A percentile compares a stretch with the other conserved stretches of the same genome.
These are phyloP conservation scores for Acanthisitta chloris DNA, from an alignment of 2,113 vertebrate genomes.

Conservation along the genomic window DNA sequence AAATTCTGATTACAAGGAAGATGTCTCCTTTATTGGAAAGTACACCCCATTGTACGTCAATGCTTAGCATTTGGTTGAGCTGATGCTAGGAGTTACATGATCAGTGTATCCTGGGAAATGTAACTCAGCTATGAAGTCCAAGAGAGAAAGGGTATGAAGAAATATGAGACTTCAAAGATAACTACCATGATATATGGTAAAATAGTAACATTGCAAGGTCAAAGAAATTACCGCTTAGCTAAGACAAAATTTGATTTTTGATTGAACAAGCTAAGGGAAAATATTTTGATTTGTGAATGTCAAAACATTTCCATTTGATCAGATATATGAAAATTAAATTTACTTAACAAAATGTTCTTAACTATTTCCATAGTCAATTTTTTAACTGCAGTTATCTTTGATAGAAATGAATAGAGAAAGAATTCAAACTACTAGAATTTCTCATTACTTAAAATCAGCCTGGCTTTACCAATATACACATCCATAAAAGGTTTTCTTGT, in stretches of 20 bases:
- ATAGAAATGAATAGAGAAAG: neutral
- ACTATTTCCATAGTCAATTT: neutral
- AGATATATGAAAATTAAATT: slow-evolving; percentile 36
- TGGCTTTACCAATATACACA: neutral
- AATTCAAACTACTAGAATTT: neutral
- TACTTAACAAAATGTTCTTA: neutral
- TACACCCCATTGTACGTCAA: rapidly evolving
- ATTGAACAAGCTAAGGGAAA: neutral
- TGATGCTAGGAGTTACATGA: neutral
- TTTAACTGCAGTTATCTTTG: neutral
- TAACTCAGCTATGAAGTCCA: neutral
- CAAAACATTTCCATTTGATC: slow-evolving; percentile 33
- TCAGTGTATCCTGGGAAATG: neutral
- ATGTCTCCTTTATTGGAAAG: neutral
- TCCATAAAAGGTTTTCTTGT: neutral
- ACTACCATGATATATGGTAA: neutral
- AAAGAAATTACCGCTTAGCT: neutral
- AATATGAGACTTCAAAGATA: neutral
- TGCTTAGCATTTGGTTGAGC: neutral
- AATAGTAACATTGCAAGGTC: neutral
- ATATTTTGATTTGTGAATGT: slow-evolving; percentile 1
- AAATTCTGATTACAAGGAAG: neutral
- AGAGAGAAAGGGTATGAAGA: neutral
- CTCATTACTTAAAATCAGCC: neutral
- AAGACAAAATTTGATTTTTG: slow-evolving; percentile 13